Evolutionary conservation across 2,888 invertebrate genomes (phyloP).

Genomic region (Periphyllus acericola): DNA sequence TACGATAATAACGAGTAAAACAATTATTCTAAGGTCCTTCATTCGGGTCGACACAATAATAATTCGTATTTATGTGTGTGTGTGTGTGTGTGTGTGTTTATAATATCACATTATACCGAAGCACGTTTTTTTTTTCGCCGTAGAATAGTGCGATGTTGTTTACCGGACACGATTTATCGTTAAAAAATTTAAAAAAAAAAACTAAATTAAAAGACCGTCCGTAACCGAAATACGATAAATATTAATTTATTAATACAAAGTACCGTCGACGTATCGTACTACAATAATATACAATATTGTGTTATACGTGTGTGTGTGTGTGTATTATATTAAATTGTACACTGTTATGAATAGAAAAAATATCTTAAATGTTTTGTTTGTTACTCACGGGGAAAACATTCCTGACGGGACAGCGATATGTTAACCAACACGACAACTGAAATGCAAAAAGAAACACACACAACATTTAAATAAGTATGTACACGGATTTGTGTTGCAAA

Average conservation of each 20-base stretch:
- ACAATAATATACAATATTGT: not conserved
- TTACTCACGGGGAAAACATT: slow-evolving; percentile 63
- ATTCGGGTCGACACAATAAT: slow-evolving; percentile 43
- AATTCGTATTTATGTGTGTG: not conserved
- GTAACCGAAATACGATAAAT: not conserved
- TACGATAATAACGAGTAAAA: slow-evolving; percentile 43
- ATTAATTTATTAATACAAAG: not conserved
- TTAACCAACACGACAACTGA: slow-evolving; percentile 59
- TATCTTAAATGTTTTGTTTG: slow-evolving; percentile 19
- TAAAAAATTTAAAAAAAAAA: not conserved
- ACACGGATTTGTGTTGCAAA: slow-evolving; percentile 1
- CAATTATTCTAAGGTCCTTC: slow-evolving; percentile 40
- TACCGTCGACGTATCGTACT: not conserved
- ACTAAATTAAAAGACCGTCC: not conserved
- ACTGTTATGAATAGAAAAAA: not conserved
- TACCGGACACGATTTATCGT: not conserved
- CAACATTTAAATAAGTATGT: not conserved
- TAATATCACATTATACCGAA: not conserved
- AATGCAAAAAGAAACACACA: slow-evolving; percentile 44
- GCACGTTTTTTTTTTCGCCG: not conserved
- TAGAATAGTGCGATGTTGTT: no score
- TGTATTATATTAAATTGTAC: not conserved
- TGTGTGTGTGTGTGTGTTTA: no score
- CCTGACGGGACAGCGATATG: slow-evolving; percentile 60
- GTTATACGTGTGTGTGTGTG: not conserved